These are phyloP conservation scores for Capitella teleta DNA, from an alignment of 1,140 invertebrate species.

Conservation along the genomic window DNA sequence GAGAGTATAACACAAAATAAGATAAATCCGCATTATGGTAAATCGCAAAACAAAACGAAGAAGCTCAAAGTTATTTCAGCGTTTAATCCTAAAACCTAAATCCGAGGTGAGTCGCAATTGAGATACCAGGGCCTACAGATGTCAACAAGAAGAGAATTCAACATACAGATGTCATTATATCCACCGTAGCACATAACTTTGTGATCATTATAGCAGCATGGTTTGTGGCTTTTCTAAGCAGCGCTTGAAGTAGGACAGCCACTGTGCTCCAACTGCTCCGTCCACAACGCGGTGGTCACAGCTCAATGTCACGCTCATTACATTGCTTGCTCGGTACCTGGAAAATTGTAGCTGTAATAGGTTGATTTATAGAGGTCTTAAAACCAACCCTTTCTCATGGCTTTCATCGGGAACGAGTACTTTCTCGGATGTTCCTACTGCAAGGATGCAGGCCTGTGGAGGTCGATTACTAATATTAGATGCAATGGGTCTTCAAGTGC, in stretches of 20 bases:
- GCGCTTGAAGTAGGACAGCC: slow-evolving; percentile 54
- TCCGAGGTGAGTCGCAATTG: no score
- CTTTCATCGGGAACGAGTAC: slow-evolving; percentile 42
- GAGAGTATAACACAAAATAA: no score
- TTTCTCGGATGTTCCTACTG: slow-evolving; percentile 51
- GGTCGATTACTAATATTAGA: no score
- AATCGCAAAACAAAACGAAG: no score
- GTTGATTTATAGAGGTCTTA: neutral
- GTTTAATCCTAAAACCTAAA: no score
- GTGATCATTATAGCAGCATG: slow-evolving; percentile 47
- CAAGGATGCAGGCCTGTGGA: slow-evolving; percentile 52
- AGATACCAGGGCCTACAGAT: no score
- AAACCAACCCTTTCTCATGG: slow-evolving; percentile 37
- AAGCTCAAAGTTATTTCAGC: no score
- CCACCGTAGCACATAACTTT: no score
- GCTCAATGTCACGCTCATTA: slow-evolving; percentile 56
- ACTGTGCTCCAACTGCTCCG: slow-evolving; percentile 59
- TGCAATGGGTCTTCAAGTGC: no score
- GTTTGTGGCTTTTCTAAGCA: slow-evolving; percentile 53
- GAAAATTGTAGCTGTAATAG: slow-evolving; percentile 12
- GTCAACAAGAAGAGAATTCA: no score
- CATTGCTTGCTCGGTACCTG: slow-evolving; percentile 45
- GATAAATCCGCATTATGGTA: no score
- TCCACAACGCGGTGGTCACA: slow-evolving; percentile 65
- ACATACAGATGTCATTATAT: no score